Evolutionary conservation across 2,888 invertebrate species (phyloP), one percentile per base, ranked within the genome.

Genomic region (Drosophila anomelani): DNA sequence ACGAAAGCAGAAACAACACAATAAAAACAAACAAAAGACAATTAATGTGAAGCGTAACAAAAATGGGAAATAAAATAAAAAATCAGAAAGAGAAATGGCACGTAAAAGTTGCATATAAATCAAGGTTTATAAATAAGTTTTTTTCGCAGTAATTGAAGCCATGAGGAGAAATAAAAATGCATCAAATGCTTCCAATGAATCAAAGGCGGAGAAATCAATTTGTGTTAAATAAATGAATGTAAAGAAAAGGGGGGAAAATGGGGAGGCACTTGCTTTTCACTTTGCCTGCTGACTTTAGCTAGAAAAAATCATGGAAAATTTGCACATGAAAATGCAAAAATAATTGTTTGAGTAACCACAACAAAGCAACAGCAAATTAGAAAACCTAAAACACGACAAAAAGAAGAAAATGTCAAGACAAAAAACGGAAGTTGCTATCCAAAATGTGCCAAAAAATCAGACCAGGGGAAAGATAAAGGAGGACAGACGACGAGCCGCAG

Each of bases 291-390:
- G 53, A 32, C 41, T 17, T 34, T 15, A 41, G 9, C 29, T 15
- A n/a, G 0, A 20, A 26, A 59, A 56, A 56, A 46, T 29, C 12
- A n/a, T n/a, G n/a, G 1, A 39, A 36, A 55, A 63, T 61, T 63
- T 67, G 66, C 57, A 63, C 59, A 63, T 69, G 59, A 76, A 71
- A 80, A 82, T 80, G 82, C 69, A 72, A 62, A 76, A 82, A 82
- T 79, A 80, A 82, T 80, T 79, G 80, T 67, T 82, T 67, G 57
- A 72, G 69, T 51, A 75, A 72, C 80, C 80, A 75, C 82, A 80
- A 68, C 80, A 82, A 76, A 82, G 75, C 23, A 44, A 61, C 39
- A 53, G 47, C 51, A 82, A 80, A 82, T 80, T 80, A 72, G 44
- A 74, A 62, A 68, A 44, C 61, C 38, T 43, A 55, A 47, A 49